phyloP scores from a whole-genome alignment of 1,140 invertebrate species.

The Sminthurides bifidus region DNA sequence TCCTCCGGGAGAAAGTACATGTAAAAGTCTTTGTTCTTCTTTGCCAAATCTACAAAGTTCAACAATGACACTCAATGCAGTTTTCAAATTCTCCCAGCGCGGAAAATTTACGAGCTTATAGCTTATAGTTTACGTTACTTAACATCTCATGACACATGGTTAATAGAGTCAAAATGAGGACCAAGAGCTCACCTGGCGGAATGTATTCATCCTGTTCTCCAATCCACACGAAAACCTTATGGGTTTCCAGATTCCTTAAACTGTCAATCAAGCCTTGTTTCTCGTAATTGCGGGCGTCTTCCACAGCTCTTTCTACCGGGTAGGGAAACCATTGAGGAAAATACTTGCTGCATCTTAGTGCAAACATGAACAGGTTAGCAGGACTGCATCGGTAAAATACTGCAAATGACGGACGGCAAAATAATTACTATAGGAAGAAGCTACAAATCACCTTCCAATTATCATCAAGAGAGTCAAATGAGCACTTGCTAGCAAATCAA shows the following conservation, averaged over 20 bases:
- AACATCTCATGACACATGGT: neutral
- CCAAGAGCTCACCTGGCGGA: constrained; percentile 6
- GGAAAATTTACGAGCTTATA: neutral
- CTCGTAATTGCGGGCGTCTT: constrained; percentile 14
- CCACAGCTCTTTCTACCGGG: constrained; percentile 8
- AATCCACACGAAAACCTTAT: constrained; percentile 25
- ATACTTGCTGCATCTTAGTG: constrained; percentile 13
- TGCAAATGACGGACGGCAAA: neutral
- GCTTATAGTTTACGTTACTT: neutral
- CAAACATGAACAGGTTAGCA: constrained; percentile 12
- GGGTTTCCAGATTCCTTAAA: constrained; percentile 8
- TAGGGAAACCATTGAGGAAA: constrained; percentile 18
- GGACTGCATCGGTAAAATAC: constrained; percentile 26
- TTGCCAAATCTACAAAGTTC: constrained; percentile 4
- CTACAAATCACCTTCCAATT: no score
- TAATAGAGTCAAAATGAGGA: neutral
- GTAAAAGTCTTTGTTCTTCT: constrained; percentile 23
- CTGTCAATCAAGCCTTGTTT: constrained; percentile 19
- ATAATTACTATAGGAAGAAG: neutral
- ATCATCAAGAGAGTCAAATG: neutral
- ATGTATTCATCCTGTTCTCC: constrained; percentile 23
- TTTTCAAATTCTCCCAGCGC: neutral
- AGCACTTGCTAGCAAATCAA: neutral
- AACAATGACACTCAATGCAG: neutral
- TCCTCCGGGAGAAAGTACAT: constrained; percentile 6